phyloP scores from a whole-genome alignment of 2,888 invertebrate genomes.

The Listrodromus nycthemerus region DNA sequence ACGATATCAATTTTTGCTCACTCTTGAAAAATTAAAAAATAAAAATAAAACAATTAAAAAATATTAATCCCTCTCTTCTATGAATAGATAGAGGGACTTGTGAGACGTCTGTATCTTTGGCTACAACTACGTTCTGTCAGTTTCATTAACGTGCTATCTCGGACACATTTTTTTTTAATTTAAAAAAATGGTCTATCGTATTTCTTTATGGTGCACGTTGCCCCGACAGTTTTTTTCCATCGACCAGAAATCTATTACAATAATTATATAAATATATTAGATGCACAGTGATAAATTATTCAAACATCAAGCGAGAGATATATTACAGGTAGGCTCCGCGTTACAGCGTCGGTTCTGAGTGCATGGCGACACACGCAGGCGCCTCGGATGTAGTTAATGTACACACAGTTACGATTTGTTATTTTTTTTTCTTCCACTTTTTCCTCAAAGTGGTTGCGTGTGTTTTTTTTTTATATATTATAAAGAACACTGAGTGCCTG shows the following conservation, averaged over 20 bases:
- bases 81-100: background rate
- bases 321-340: constrained; percentile 67
- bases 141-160: constrained; percentile 19
- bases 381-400: constrained; percentile 41
- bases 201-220: constrained; percentile 26
- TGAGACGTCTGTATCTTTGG: constrained; percentile 5
- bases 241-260: constrained; percentile 57
- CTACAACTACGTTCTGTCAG: constrained; percentile 10
- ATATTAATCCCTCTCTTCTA: background rate
- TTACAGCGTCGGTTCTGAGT: constrained; percentile 44
- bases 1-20: constrained; percentile 22
- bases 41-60: background rate
- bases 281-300: constrained; percentile 76
- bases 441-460: no score
- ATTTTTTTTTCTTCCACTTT: constrained; percentile 1
- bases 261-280: constrained; percentile 73
- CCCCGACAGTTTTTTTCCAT: constrained; percentile 26
- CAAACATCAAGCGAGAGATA: constrained; percentile 73
- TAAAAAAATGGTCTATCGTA: constrained; percentile 6
- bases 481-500: constrained; percentile 47
- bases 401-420: constrained; percentile 36
- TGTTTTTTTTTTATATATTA: constrained; percentile 25
- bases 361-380: constrained; percentile 44
- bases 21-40: constrained; percentile 1
- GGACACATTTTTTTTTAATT: background rate